Percentiles rank a stretch among this genome's conserved stretches.
Conservation (phyloP, 2,888 invertebrate genomes). For the Diaprepes abbreviatus region DNA sequence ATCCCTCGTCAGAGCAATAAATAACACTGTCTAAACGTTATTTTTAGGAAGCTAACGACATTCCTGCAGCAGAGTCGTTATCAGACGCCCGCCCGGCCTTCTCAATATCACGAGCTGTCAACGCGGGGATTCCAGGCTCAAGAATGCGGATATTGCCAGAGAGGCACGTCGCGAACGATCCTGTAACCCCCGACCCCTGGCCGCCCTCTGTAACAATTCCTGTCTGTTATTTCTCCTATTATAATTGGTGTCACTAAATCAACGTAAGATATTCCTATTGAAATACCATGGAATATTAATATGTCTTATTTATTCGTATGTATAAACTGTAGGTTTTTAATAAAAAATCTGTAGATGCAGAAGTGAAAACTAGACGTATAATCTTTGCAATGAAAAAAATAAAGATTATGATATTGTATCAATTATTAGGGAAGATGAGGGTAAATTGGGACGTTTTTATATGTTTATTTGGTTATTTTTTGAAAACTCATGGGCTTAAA, state of each 20-base stretch:
- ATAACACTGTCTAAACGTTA: slow-evolving; percentile 68
- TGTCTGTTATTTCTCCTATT: slow-evolving; percentile 44
- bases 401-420: no score
- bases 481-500: no score
- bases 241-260: slow-evolving; percentile 46
- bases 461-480: no score
- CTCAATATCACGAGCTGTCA: slow-evolving; percentile 60
- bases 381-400: no score
- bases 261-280: slow-evolving; percentile 32
- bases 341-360: no score
- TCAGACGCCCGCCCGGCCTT: slow-evolving; percentile 61
- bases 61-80: slow-evolving; percentile 66
- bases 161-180: slow-evolving; percentile 44
- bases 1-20: slow-evolving; percentile 63
- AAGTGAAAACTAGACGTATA: no score
- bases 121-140: slow-evolving; percentile 61
- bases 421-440: no score
- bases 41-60: slow-evolving; percentile 69
- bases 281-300: not conserved
- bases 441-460: no score
- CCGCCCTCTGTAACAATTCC: slow-evolving; percentile 25
- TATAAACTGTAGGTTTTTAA: no score
- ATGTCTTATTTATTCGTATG: no score
- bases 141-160: slow-evolving; percentile 66
- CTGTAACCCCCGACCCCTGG: slow-evolving; percentile 23